Evolutionary conservation across 2,113 vertebrate species (phyloP).

Genomic region (Misgurnus anguillicaudatus): DNA sequence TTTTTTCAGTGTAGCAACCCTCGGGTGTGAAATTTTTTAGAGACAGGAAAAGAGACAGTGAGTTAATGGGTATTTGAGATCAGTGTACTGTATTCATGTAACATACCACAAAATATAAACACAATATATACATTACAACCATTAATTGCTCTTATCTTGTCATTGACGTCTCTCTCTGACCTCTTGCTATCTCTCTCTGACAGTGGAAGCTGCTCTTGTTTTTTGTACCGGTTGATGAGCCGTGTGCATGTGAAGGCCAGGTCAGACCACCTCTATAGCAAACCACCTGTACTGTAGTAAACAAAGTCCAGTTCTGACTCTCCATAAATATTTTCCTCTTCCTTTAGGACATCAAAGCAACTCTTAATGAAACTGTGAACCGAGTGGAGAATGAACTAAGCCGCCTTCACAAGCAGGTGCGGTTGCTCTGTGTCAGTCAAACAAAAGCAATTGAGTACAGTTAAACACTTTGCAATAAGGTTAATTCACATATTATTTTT

Average conservation of each 20-base stretch:
- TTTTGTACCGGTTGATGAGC: slow-evolving; percentile 62
- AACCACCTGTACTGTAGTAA: neutral
- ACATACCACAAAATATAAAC: too few species aligned
- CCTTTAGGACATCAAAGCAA: slow-evolving; percentile 54
- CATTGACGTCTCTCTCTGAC: neutral
- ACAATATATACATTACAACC: too few species aligned
- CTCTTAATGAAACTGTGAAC: slow-evolving; percentile 54
- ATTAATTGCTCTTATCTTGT: neutral
- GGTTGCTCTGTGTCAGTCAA: neutral
- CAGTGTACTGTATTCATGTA: too few species aligned
- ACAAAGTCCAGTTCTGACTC: neutral
- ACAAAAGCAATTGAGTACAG: neutral
- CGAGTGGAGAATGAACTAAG: slow-evolving; percentile 65
- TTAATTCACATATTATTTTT: too few species aligned
- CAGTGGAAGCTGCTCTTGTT: slow-evolving; percentile 75
- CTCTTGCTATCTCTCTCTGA: neutral
- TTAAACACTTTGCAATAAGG: neutral
- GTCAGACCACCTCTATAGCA: slow-evolving; percentile 54
- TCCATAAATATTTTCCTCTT: slow-evolving; percentile 4
- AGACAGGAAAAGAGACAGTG: too few species aligned
- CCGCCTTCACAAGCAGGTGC: slow-evolving; percentile 65
- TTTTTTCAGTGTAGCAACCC: too few species aligned
- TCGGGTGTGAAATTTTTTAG: too few species aligned
- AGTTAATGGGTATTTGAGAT: too few species aligned
- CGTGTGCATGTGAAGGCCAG: slow-evolving; percentile 63